These are phyloP conservation scores for Gallinago jamesoni DNA, from an alignment of 2,113 vertebrate species.

Conservation along the genomic window DNA sequence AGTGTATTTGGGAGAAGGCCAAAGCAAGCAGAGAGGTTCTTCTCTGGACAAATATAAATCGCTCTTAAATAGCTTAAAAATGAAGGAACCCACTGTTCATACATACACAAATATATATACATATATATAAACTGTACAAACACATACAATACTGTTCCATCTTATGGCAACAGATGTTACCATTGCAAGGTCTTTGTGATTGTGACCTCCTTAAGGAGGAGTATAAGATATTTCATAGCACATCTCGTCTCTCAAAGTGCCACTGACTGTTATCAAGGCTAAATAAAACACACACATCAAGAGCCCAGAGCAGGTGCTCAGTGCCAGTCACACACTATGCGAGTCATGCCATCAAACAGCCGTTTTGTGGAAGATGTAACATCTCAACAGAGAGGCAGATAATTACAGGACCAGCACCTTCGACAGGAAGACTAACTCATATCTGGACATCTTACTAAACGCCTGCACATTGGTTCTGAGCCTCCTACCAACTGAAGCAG, in stretches of 20 bases:
- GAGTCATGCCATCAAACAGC: accelerated
- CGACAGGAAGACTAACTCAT: not conserved
- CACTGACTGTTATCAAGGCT: not conserved
- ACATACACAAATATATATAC: not conserved
- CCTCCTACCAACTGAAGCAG: not conserved
- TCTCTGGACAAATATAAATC: not conserved
- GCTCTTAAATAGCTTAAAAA: not conserved
- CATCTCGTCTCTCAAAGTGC: accelerated
- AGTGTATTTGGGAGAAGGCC: not conserved
- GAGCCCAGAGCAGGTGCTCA: not conserved
- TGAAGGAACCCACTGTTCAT: not conserved
- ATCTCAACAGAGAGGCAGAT: not conserved
- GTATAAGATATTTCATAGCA: not conserved
- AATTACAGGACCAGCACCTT: not conserved
- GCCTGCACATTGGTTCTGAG: not conserved
- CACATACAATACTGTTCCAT: not conserved
- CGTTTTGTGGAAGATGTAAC: accelerated
- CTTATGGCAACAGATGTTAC: not conserved
- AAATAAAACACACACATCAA: not conserved
- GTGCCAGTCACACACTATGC: too few relatives aligned
- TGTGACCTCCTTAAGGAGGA: not conserved
- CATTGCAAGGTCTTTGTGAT: not conserved
- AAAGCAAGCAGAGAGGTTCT: not conserved
- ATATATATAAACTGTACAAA: not conserved
- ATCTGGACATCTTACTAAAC: not conserved